Conservation (phyloP, 2,888 invertebrate genomes). For the Drosophila infuscata region DNA sequence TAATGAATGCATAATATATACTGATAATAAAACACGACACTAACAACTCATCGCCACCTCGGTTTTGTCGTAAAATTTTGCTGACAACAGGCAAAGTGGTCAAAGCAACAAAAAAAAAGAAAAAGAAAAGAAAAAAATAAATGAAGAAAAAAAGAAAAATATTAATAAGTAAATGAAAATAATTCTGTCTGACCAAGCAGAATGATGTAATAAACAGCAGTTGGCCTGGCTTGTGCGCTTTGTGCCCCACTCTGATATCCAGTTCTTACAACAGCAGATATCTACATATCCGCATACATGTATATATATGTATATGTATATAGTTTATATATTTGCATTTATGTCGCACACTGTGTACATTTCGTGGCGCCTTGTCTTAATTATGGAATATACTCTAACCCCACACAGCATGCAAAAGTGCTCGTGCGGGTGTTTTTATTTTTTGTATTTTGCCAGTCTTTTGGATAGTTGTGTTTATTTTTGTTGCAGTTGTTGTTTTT, state of each 20-base stretch:
- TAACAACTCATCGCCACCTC: conserved; percentile 30
- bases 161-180: not conserved
- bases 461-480: conserved; percentile 27
- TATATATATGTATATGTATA: not conserved
- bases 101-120: conserved; percentile 4
- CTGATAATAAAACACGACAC: conserved; percentile 16
- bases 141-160: not conserved
- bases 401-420: conserved; percentile 15
- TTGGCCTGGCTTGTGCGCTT: conserved; percentile 9
- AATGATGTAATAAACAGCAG: conserved; percentile 59
- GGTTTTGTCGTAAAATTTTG: conserved; percentile 22
- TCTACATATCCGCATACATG: not conserved
- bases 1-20: conserved; percentile 27
- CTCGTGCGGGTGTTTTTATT: conserved; percentile 26
- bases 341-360: conserved; percentile 1
- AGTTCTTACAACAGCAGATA: conserved; percentile 14
- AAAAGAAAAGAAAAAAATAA: not conserved
- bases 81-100: conserved; percentile 1
- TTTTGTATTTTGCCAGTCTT: conserved; percentile 11
- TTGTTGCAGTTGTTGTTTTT: conserved; percentile 19
- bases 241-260: conserved; percentile 25
- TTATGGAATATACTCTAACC: conserved; percentile 16
- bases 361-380: conserved; percentile 45
- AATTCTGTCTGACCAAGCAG: conserved; percentile 46
- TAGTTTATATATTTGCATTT: not conserved